Conservation (phyloP, 2,797 vertebrate species). For the Nannoperca australis region DNA sequence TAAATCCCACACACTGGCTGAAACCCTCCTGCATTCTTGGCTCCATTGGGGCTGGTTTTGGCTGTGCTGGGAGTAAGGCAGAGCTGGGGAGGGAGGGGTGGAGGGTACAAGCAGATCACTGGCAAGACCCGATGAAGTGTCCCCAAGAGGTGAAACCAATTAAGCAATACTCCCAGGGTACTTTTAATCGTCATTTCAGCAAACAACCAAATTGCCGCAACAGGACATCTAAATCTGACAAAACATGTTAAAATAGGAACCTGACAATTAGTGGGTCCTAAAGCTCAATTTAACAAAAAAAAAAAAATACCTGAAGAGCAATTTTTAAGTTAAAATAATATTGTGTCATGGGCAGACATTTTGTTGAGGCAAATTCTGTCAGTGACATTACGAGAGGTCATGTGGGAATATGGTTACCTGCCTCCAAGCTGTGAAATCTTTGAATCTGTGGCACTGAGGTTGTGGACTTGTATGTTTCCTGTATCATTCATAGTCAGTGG, state of each 20-base stretch:
- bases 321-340: conserved; percentile 35
- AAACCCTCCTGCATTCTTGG: conserved; percentile 80
- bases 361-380: conserved; percentile 55
- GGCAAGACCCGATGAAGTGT: conserved; percentile 76
- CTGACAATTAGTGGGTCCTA: conserved; percentile 5
- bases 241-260: conserved; percentile 20
- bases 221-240: conserved; percentile 43
- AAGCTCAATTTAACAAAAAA: conserved; percentile 9
- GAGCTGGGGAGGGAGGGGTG: conserved; percentile 21
- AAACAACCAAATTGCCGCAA: conserved; percentile 64
- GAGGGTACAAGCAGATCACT: conserved; percentile 71
- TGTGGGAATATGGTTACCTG: conserved; percentile 56
- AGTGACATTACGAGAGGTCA: conserved; percentile 58
- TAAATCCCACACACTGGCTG: conserved; percentile 86
- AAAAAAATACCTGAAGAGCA: conserved; percentile 10
- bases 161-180: conserved; percentile 78
- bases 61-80: conserved; percentile 61
- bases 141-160: conserved; percentile 85
- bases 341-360: conserved; percentile 35
- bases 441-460: conserved; percentile 58
- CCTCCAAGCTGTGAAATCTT: conserved; percentile 74
- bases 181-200: conserved; percentile 67
- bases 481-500: conserved; percentile 73
- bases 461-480: conserved; percentile 56
- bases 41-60: conserved; percentile 69